A percentile compares a stretch with the other conserved stretches of the same genome.
phyloP scores from a whole-genome alignment of 2,797 vertebrate genomes.

The Sebastes alutus region DNA sequence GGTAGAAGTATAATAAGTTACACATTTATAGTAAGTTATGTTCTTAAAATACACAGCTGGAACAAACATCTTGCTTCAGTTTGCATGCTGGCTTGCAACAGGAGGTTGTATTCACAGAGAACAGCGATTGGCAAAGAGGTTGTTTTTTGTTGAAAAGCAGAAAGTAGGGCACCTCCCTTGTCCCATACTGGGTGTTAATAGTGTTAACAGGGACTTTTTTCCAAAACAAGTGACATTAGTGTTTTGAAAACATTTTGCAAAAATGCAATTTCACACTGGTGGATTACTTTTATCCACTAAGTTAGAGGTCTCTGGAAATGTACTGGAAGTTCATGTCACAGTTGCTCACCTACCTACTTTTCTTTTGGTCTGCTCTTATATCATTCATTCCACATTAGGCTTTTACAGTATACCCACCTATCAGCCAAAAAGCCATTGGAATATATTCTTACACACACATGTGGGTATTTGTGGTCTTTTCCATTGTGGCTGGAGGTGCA shows the following conservation, averaged over 20 bases:
- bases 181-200: background rate
- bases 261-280: background rate
- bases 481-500: no score
- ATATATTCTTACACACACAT: no score
- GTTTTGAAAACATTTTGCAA: background rate
- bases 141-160: background rate
- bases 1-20: background rate
- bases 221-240: background rate
- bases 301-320: background rate
- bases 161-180: background rate
- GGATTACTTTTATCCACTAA: background rate
- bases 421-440: no score
- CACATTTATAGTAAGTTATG: background rate
- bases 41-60: background rate
- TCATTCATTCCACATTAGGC: background rate
- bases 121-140: background rate
- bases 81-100: slow-evolving; percentile 1
- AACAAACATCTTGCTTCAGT: background rate
- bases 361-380: background rate
- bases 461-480: no score
- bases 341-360: background rate
- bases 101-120: background rate
- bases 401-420: no score
- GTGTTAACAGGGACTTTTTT: background rate
- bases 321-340: background rate